Evolutionary conservation across 2,113 vertebrate genomes (phyloP).

Genomic region (Pelecanoides urinatrix): DNA sequence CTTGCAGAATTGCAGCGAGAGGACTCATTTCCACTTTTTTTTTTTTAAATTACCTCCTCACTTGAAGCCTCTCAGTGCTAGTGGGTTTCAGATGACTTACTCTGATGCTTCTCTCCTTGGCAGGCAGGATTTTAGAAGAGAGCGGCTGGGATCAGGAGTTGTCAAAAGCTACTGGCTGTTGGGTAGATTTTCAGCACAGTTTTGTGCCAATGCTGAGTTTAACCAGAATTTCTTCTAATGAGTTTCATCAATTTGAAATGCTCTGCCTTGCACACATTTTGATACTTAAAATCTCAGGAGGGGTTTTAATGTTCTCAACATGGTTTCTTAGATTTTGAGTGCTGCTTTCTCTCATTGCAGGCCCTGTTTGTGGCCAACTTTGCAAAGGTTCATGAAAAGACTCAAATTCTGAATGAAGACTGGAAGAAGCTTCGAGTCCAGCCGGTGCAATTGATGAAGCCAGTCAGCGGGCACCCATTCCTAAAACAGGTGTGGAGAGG

Average conservation of each 20-base stretch:
- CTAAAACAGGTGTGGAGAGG: slow-evolving; percentile 83
- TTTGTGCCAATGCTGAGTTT: neutral
- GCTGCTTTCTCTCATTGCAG: slow-evolving; percentile 60
- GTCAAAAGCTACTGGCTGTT: neutral
- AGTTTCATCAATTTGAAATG: neutral
- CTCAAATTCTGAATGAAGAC: slow-evolving; percentile 87
- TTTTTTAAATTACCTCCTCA: neutral
- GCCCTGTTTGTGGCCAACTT: slow-evolving; percentile 90
- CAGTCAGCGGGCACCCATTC: slow-evolving; percentile 77
- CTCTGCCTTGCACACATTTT: neutral
- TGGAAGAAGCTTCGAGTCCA: slow-evolving; percentile 93
- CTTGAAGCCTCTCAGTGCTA: neutral
- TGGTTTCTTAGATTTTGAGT: neutral
- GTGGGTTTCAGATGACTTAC: no score
- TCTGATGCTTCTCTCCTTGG: neutral
- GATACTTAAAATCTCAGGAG: neutral
- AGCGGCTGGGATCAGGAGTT: neutral
- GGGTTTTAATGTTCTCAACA: accelerated
- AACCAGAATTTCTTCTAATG: neutral
- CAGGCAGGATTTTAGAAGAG: neutral
- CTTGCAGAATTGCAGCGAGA: neutral
- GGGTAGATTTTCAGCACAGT: neutral
- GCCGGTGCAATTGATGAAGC: slow-evolving; percentile 84
- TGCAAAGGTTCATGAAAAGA: slow-evolving; percentile 88
- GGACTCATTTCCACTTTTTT: accelerated